Evolutionary conservation across 2,113 vertebrate genomes (phyloP), one percentile per base, ranked within the genome.

Genomic region (Mesitornis unicolor): DNA sequence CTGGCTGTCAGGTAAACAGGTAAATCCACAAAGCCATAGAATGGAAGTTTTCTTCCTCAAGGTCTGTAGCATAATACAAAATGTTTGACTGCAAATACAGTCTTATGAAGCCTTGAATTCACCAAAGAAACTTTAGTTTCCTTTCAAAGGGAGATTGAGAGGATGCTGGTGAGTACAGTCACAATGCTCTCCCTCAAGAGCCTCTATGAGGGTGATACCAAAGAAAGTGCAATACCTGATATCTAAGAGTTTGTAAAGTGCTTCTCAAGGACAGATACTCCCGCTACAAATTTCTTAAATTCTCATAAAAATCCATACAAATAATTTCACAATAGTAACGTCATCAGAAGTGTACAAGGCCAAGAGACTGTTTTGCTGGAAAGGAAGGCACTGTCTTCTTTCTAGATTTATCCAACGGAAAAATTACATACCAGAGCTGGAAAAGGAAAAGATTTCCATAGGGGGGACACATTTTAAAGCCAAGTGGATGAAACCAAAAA

Each of bases 131-230:
- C 25, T 33, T 50, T 60, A 57, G 13, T 76, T 18, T 28, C 20
- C 36, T 40, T 92, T 85, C 45, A 63, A 19, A 69, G n/a, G 18
- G 17, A 83, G 35, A 68, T 1, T 36, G 14, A 77, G 57, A 68
- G 12, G 22, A 69, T 65, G 25, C n/a, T 82, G 47, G 26, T 24
- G 26, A 77, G 22, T 6, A 17, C 17, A 11, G 31, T 20, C 65
- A 57, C 48, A 90, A 69, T 14, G 43, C 10, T 57, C 15, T 54
- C n/a, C 43, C 56, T 20, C 25, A 88, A 43, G 43, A 60, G 53
- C 21, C 14, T n/a, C 38, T 35, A 35, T 0, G 1, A 36, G 0
- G 16, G 1, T 40, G 50, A 45, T 7, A 35, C 28, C 53, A 59
- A 94, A 93, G 25, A 76, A 84, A 88, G 0, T 31, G 42, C 38